Evolutionary conservation across 2,888 invertebrate species (phyloP).

Genomic region (Chalcosyrphus nemorum): DNA sequence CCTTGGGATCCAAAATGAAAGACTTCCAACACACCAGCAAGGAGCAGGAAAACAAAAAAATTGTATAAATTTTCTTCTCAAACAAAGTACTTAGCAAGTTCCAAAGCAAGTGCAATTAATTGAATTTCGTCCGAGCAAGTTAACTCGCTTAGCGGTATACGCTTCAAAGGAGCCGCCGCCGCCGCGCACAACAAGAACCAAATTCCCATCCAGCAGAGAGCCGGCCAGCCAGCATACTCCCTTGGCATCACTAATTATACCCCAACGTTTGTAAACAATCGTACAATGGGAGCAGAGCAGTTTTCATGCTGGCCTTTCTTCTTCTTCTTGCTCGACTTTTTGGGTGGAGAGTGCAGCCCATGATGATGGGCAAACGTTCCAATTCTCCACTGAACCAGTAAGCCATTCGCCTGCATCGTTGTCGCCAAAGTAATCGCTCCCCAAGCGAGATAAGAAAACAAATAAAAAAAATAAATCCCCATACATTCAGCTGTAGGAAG

Average conservation of each 20-base stretch:
- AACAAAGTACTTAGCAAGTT: conserved; percentile 63
- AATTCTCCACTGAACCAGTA: conserved; percentile 33
- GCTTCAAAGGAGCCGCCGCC: conserved; percentile 24
- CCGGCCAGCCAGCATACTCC: conserved; percentile 29
- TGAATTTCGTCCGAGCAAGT: conserved; percentile 67
- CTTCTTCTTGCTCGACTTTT: background rate
- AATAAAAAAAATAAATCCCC: conserved; percentile 18
- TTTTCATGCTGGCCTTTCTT: conserved; percentile 19
- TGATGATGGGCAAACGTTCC: background rate
- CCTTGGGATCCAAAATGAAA: background rate
- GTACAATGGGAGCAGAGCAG: conserved; percentile 21
- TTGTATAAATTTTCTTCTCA: conserved; percentile 16
- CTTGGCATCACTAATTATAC: conserved; percentile 59
- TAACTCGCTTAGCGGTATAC: conserved; percentile 59
- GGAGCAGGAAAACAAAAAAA: no score
- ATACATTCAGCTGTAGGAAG: background rate
- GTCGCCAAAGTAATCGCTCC: conserved; percentile 49
- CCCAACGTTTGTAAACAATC: conserved; percentile 40
- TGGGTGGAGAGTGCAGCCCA: background rate
- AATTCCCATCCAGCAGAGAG: conserved; percentile 9
- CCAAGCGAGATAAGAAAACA: conserved; percentile 46
- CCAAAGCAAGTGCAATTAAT: conserved; percentile 65
- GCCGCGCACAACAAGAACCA: conserved; percentile 30
- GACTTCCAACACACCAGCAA: conserved; percentile 2
- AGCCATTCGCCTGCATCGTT: conserved; percentile 47